Conservation (phyloP, 2,797 vertebrate species). For the Betta splendens region DNA sequence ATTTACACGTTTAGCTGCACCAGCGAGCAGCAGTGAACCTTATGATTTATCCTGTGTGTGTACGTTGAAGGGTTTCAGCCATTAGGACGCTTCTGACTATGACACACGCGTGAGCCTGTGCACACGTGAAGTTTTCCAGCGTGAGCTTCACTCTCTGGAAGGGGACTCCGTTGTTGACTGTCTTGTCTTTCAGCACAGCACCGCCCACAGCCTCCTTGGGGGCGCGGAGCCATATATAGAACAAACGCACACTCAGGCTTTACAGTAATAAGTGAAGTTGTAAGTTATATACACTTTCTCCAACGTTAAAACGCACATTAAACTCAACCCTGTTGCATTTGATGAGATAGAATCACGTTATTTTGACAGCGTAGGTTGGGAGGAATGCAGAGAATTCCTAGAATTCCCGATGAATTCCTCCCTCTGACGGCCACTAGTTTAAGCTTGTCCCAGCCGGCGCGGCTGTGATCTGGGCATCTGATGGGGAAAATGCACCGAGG, state of each 20-base stretch:
- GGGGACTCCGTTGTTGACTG: conserved; percentile 36
- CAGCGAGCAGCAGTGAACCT: conserved; percentile 21
- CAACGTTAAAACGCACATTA: background rate
- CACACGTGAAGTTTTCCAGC: conserved; percentile 16
- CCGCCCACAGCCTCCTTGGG: conserved; percentile 18
- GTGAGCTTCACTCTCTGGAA: conserved; percentile 45
- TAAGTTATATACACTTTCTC: no score
- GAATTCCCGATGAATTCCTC: conserved; percentile 72
- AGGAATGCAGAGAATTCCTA: conserved; percentile 76
- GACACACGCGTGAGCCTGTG: conserved; percentile 9
- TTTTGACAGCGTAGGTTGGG: conserved; percentile 53
- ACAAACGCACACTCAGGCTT: conserved; percentile 17
- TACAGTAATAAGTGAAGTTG: no score
- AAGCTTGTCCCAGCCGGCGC: conserved; percentile 69
- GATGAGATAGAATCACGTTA: conserved; percentile 19
- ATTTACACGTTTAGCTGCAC: conserved; percentile 51
- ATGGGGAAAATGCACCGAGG: conserved; percentile 56
- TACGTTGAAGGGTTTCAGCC: background rate
- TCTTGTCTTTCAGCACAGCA: conserved; percentile 22
- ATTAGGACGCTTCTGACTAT: conserved; percentile 3
- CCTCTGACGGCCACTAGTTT: conserved; percentile 73
- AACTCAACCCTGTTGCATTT: conserved; percentile 1
- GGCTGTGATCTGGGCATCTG: conserved; percentile 68
- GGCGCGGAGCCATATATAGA: conserved; percentile 10
- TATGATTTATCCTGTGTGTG: background rate